These are phyloP conservation scores for Dendronephthya gigantea DNA, from an alignment of 64 coral and sea anemone genomes.

Conservation along the genomic window DNA sequence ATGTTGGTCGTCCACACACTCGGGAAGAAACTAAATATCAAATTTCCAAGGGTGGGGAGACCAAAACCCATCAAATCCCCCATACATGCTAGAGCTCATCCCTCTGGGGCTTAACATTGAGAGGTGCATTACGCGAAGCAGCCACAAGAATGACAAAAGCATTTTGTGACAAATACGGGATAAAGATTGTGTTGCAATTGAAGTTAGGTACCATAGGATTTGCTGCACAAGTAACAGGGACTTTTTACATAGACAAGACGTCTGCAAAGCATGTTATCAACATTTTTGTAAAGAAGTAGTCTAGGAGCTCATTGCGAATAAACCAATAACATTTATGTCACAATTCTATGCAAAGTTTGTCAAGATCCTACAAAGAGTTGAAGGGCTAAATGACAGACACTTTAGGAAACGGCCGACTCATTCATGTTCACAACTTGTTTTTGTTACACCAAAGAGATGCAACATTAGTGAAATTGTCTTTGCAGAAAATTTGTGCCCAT, in stretches of 20 bases:
- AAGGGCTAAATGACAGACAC: background rate
- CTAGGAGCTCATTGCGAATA: background rate
- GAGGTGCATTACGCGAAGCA: background rate
- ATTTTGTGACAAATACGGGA: too few relatives aligned
- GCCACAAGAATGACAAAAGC: too few relatives aligned
- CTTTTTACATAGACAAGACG: background rate
- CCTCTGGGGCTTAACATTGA: too few relatives aligned
- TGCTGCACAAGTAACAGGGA: background rate
- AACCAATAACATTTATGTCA: background rate
- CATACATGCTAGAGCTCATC: too few relatives aligned
- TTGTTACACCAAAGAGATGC: background rate
- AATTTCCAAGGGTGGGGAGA: too few relatives aligned
- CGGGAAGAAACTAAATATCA: too few relatives aligned
- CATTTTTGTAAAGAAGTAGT: background rate
- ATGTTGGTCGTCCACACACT: too few relatives aligned
- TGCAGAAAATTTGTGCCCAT: background rate
- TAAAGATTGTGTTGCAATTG: too few relatives aligned
- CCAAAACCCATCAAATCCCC: too few relatives aligned
- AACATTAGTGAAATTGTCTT: conserved; percentile 10
- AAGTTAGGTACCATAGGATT: too few relatives aligned
- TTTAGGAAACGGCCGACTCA: background rate
- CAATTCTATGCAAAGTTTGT: background rate
- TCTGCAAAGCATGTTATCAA: background rate
- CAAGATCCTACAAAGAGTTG: background rate
- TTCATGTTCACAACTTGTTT: background rate